Conservation (phyloP, 2,888 invertebrate genomes). For the Dyspetes luteomarginatus region DNA sequence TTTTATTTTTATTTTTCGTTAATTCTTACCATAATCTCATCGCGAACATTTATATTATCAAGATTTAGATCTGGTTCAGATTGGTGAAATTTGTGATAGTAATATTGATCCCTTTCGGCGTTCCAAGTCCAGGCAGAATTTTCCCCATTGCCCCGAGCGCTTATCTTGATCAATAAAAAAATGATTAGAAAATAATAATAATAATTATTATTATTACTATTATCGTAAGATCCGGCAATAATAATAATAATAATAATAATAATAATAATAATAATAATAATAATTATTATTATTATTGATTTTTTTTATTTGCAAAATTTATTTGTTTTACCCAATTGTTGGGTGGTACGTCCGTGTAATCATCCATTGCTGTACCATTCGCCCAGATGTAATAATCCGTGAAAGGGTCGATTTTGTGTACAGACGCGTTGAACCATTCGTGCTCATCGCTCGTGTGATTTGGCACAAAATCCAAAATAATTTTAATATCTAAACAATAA, state of each 20-base stretch:
- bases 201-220: too few species aligned
- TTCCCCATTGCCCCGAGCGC: constrained; percentile 85
- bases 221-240: neutral
- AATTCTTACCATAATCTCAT: too few species aligned
- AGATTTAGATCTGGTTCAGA: constrained; percentile 93
- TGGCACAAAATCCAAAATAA: constrained; percentile 79
- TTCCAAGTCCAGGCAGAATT: constrained; percentile 91
- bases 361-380: constrained; percentile 67
- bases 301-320: neutral
- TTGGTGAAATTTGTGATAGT: constrained; percentile 91
- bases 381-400: constrained; percentile 77
- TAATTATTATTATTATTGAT: neutral
- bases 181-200: too few species aligned
- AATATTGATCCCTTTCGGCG: constrained; percentile 88
- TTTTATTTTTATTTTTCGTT: too few species aligned
- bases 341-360: constrained; percentile 85
- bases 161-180: constrained; percentile 83
- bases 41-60: constrained; percentile 87
- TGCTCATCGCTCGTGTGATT: constrained; percentile 78
- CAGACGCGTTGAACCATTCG: constrained; percentile 75
- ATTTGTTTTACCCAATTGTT: constrained; percentile 89
- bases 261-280: too few species aligned
- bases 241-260: too few species aligned
- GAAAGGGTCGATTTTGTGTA: constrained; percentile 64
- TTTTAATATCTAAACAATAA: constrained; percentile 74